Percentiles rank a stretch among this genome's conserved stretches.
phyloP scores from a whole-genome alignment of 1,140 invertebrate species.

The Listronotus bonariensis region DNA sequence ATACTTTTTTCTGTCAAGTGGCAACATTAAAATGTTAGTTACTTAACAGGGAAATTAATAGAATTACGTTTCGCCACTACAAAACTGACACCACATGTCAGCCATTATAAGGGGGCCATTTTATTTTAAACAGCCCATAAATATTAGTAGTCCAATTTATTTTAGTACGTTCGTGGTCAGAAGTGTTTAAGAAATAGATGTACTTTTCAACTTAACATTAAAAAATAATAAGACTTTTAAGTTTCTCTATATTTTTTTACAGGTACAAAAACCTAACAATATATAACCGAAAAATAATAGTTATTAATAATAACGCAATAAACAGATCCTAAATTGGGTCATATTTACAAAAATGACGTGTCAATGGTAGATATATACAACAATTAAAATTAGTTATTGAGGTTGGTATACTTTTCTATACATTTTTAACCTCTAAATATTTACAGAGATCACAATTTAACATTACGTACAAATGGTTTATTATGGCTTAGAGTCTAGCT shows the following conservation, averaged over 20 bases:
- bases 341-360: slow-evolving; percentile 11
- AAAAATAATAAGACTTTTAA: neutral
- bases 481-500: slow-evolving; percentile 25
- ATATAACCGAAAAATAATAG: slow-evolving; percentile 2
- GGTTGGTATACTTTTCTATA: slow-evolving; percentile 35
- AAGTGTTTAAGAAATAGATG: too few species aligned
- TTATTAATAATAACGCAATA: slow-evolving; percentile 1
- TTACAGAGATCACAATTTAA: slow-evolving; percentile 53
- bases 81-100: too few species aligned
- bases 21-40: too few species aligned
- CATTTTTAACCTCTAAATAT: slow-evolving; percentile 39
- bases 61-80: too few species aligned
- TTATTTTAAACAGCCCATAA: too few species aligned
- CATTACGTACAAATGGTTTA: slow-evolving; percentile 48
- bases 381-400: slow-evolving; percentile 27
- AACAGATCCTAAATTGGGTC: slow-evolving; percentile 14
- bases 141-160: too few species aligned
- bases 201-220: neutral
- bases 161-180: too few species aligned
- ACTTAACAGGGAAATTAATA: too few species aligned
- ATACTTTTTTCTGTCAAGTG: too few species aligned
- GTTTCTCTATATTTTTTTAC: neutral
- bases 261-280: slow-evolving; percentile 21
- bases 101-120: too few species aligned
- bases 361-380: slow-evolving; percentile 13